These are phyloP conservation scores for Drosophila grimshawi DNA, from an alignment of 1,140 invertebrate species.

Conservation along the genomic window DNA sequence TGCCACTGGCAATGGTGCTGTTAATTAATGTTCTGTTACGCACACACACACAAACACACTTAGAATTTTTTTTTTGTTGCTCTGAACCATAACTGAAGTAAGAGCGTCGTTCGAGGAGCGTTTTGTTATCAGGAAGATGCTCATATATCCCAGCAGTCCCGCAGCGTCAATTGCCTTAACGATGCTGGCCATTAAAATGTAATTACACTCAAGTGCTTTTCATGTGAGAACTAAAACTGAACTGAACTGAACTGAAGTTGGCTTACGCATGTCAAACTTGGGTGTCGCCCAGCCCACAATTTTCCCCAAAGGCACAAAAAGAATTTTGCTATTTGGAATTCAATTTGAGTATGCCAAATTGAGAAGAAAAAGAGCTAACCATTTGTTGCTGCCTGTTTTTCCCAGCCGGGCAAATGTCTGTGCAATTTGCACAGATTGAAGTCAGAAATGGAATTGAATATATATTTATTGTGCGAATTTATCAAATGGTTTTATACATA, in stretches of 20 bases:
- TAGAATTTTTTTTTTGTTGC: conserved; percentile 50
- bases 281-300: too few relatives aligned
- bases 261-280: too few relatives aligned
- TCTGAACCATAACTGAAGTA: conserved; percentile 36
- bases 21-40: conserved; percentile 70
- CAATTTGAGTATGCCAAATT: conserved; percentile 13
- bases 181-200: conserved; percentile 50
- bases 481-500: conserved; percentile 32
- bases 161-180: conserved; percentile 62
- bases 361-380: conserved; percentile 6
- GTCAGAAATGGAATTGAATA: conserved; percentile 52
- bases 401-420: conserved; percentile 28
- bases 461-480: conserved; percentile 63
- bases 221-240: conserved; percentile 28
- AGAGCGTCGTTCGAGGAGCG: too few relatives aligned
- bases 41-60: conserved; percentile 8
- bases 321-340: conserved; percentile 5
- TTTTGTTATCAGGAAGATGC: conserved; percentile 23
- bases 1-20: conserved; percentile 44
- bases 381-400: conserved; percentile 28
- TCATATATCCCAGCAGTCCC: conserved; percentile 32
- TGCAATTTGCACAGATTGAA: conserved; percentile 48
- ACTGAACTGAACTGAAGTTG: too few relatives aligned
- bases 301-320: too few relatives aligned
- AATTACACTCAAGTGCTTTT: conserved; percentile 38